Conservation (phyloP, 2,797 vertebrate genomes). For the Champsocephalus gunnari region DNA sequence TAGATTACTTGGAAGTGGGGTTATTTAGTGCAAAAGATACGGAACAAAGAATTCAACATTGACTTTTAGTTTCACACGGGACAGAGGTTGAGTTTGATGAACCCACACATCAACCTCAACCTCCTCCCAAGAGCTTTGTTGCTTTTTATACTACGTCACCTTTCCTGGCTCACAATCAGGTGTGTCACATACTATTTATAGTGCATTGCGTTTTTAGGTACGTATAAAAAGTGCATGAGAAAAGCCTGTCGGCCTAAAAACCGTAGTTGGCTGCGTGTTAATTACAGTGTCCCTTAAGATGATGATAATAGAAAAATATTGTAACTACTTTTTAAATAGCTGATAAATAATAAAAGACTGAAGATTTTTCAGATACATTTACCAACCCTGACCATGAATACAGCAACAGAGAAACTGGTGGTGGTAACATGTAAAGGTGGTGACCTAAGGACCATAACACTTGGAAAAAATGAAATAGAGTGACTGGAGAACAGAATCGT, state of each 20-base stretch:
- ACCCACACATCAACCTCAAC: no score
- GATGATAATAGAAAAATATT: background rate
- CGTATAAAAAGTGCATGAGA: no score
- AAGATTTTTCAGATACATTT: background rate
- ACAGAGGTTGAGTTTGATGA: no score
- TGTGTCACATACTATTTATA: no score
- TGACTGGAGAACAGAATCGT: conserved; percentile 13
- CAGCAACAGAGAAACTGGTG: background rate
- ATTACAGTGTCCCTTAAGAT: background rate
- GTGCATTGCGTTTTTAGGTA: no score
- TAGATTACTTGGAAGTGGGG: no score
- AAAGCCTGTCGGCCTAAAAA: background rate
- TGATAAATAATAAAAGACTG: background rate
- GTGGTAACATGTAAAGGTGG: background rate
- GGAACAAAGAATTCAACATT: no score
- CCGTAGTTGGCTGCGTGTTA: background rate
- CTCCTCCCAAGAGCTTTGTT: no score
- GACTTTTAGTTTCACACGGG: no score
- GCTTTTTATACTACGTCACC: no score
- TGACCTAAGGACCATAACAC: conserved; percentile 17
- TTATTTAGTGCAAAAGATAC: no score
- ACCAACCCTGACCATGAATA: background rate
- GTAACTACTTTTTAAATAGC: background rate
- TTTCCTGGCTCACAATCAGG: no score
- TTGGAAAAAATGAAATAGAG: conserved; percentile 54